These are phyloP conservation scores for Paralichthys olivaceus DNA, from an alignment of 2,113 vertebrate species.

Conservation along the genomic window DNA sequence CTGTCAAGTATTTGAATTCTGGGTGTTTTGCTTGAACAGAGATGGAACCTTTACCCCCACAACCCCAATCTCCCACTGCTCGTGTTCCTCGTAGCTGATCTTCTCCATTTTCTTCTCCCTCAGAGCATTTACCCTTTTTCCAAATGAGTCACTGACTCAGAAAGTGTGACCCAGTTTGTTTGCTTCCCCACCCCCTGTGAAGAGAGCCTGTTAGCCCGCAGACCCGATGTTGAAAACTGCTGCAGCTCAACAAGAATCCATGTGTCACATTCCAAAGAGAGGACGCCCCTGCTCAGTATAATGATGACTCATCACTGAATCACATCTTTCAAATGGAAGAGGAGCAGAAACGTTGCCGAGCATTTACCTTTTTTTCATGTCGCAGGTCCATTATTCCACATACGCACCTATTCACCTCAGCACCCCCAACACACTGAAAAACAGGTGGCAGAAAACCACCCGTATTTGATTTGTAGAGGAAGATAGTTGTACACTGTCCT, in stretches of 20 bases:
- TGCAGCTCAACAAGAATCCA: constrained; percentile 29
- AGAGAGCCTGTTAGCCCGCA: constrained; percentile 37
- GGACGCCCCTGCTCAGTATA: neutral
- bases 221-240: constrained; percentile 56
- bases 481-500: constrained; percentile 10
- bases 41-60: neutral
- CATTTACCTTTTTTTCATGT: no score
- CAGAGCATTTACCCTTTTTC: constrained; percentile 47
- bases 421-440: neutral
- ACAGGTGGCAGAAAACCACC: neutral
- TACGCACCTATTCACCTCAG: neutral
- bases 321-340: constrained; percentile 1
- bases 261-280: constrained; percentile 2
- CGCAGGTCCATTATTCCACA: neutral
- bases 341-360: no score
- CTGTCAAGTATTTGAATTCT: neutral
- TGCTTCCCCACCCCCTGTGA: constrained; percentile 54
- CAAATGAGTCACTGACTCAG: constrained; percentile 65
- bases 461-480: constrained; percentile 16
- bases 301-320: constrained; percentile 46
- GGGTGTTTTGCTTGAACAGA: constrained; percentile 3
- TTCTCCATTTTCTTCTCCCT: constrained; percentile 14
- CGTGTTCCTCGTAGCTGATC: constrained; percentile 19
- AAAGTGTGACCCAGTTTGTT: constrained; percentile 72
- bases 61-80: constrained; percentile 14